Base-by-base conservation (phyloP, 2,113 vertebrate genomes). In the Paedocypris sp. region DNA sequence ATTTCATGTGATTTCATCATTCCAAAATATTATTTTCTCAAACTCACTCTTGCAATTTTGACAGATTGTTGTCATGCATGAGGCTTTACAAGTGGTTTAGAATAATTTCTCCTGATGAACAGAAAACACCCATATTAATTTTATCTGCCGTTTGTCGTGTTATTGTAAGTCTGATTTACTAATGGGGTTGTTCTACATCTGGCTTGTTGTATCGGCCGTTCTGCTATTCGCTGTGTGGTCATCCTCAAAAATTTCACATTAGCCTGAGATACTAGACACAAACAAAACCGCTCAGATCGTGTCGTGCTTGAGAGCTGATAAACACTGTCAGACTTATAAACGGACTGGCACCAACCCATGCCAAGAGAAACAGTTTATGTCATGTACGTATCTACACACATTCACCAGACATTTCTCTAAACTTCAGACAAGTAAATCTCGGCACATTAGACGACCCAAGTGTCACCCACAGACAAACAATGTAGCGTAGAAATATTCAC, bases 81-180 rank as follows among this genome's bases (percentile, higher is more conserved):
- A 22, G 26, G 1, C 26, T 58, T 43, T 57, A 28, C 2, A 39
- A 5, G 12, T 51, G 16, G 49, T 19, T 52, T 16, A 35, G 31
- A 32, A 19, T 50, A 33, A 41, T 29, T 25, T 38, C 9, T 41
- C 15, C 23, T 19, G 23, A 54, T 39, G 19, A 54, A 54, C 35
- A 39, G 9, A 56, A 39, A 19, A 39, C 32, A 32, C 26, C 18
- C 26, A 43, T 31, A 36, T 58, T 36, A 22, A 18, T n/a, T 58
- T 29, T 43, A 31, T 43, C 54, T 43, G 39, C 38, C 18, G 1
- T 39, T 13, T 58, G 26, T 22, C 39, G 43, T 58, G 54, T 58
- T 58, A 43, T 43, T 58, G 39, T 58, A 58, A 41, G 29, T 43
- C 26, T 58, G 39, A 58, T 58, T 58, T 58, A 58, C 6, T 19